Conservation (phyloP, 2,113 vertebrate genomes). For the Corydoras maculifer region DNA sequence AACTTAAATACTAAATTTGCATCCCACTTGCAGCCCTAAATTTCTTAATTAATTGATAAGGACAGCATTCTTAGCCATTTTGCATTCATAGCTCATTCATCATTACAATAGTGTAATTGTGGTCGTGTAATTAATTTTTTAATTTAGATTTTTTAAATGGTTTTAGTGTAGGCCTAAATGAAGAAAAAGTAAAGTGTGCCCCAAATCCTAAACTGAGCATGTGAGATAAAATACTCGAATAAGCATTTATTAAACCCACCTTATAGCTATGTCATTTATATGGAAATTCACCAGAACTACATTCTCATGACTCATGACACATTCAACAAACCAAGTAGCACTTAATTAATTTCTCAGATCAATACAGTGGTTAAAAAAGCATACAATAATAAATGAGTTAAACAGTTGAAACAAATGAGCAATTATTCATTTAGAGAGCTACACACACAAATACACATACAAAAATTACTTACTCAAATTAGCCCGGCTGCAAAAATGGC, state of each 20-base stretch:
- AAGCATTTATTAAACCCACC: constrained; percentile 28
- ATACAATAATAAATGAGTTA: constrained; percentile 27
- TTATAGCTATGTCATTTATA: constrained; percentile 28
- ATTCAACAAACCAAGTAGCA: constrained; percentile 28
- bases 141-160: constrained; percentile 37
- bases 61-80: constrained; percentile 14
- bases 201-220: constrained; percentile 32
- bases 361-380: constrained; percentile 29
- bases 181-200: constrained; percentile 27
- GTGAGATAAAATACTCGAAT: constrained; percentile 30
- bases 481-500: constrained; percentile 5
- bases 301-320: constrained; percentile 12
- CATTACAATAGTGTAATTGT: constrained; percentile 18
- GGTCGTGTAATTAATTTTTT: constrained; percentile 21
- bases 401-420: constrained; percentile 27
- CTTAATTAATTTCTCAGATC: constrained; percentile 42
- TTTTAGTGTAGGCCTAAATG: constrained; percentile 32
- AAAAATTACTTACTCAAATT: constrained; percentile 15
- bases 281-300: constrained; percentile 26
- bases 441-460: constrained; percentile 1
- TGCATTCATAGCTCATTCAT: constrained; percentile 27
- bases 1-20: neutral
- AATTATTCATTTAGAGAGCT: constrained; percentile 15
- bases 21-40: neutral
- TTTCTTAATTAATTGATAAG: constrained; percentile 6